These are phyloP conservation scores for Pogonognathellus flavescens DNA, from an alignment of 1,140 invertebrate genomes.

Conservation along the genomic window DNA sequence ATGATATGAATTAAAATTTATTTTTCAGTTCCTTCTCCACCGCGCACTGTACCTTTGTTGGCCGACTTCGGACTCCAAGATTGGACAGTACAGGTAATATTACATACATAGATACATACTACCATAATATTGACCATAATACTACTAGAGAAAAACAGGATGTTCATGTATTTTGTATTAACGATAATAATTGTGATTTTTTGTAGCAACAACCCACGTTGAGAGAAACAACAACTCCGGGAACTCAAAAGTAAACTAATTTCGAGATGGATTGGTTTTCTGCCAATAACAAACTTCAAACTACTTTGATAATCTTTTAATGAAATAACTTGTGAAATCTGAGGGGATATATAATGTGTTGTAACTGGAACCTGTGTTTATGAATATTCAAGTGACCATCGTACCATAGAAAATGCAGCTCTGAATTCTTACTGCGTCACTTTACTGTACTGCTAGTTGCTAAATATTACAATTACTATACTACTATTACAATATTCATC, in stretches of 20 bases:
- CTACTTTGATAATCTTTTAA: neutral
- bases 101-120: neutral
- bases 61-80: slow-evolving; percentile 61
- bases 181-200: neutral
- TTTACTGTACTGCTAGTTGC: neutral
- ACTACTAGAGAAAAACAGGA: neutral
- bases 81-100: slow-evolving; percentile 60
- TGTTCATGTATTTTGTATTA: too few relatives aligned
- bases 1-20: neutral
- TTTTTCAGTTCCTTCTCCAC: slow-evolving; percentile 57
- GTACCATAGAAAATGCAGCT: slow-evolving; percentile 8
- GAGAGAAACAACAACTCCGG: slow-evolving; percentile 3
- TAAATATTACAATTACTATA: neutral
- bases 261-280: neutral
- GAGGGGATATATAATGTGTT: slow-evolving; percentile 24
- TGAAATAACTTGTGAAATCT: slow-evolving; percentile 8
- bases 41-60: slow-evolving; percentile 55
- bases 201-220: slow-evolving; percentile 17
- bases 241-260: slow-evolving; percentile 13
- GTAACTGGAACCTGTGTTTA: slow-evolving; percentile 45
- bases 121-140: neutral
- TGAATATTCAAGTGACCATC: slow-evolving; percentile 17
- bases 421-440: slow-evolving; percentile 25
- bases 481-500: neutral
- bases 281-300: neutral